Evolutionary conservation across 2,888 invertebrate species (phyloP), one percentile per base, ranked within the genome.

Genomic region (Melolontha melolontha): DNA sequence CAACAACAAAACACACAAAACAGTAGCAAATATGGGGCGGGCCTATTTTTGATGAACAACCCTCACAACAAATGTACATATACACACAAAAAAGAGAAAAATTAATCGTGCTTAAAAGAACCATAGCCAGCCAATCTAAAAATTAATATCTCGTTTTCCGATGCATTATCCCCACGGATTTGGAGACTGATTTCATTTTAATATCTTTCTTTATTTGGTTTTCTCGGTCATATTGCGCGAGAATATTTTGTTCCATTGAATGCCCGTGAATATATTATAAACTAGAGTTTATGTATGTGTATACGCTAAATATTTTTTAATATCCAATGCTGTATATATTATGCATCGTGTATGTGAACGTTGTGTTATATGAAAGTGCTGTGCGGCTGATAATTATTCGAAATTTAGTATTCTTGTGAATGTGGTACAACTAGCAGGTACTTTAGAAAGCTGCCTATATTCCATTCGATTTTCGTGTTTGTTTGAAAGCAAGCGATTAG

Each of bases 81-180:
- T 39, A 14, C 40, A 39, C n/a, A 54, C 54, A 40, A 40, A 59
- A 44, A 27, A 57, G 27, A n/a, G 57, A 57, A 59, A 44, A 44
- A 59, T 59, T 59, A 59, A 59, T 59, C 40, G 34, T 40, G 17
- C 2, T 27, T 2, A 27, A 29, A 47, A 42, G 8, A 29, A 44
- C 44, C 14, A 29, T 17, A 59, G 12, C 27, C 27, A 10, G 29
- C 27, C 12, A 27, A 59, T 44, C 22, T 40, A 22, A 44, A 29
- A 59, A 59, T 59, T 59, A 59, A 59, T 59, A 59, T 59, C 59
- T 59, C 59, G 44, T 59, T 59, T 59, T 59, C 59, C 59, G 47
- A 59, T 59, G 44, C 47, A 59, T 59, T 59, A 59, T 59, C 59
- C 59, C 42, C 8, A 11, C 29, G 34, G 44, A 59, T 27, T 59